Evolutionary conservation across 2,888 invertebrate genomes (phyloP).

Genomic region (Lochmaea crataegi): DNA sequence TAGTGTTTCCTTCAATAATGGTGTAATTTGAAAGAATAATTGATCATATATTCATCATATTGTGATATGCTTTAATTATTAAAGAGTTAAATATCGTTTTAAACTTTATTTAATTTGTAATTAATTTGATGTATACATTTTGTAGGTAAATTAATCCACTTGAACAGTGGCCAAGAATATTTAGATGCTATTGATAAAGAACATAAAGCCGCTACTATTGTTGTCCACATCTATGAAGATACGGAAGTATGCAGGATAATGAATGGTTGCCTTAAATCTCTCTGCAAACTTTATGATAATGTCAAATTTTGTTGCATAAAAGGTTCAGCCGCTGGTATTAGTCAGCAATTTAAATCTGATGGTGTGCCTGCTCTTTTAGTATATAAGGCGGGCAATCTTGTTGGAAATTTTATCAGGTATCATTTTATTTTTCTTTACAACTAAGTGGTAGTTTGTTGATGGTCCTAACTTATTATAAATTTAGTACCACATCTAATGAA

Average conservation of each 20-base stretch:
- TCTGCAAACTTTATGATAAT: slow-evolving; percentile 82
- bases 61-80: not conserved
- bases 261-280: slow-evolving; percentile 82
- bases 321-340: slow-evolving; percentile 85
- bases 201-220: slow-evolving; percentile 82
- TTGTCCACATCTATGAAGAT: slow-evolving; percentile 90
- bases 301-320: slow-evolving; percentile 92
- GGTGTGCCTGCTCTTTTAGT: slow-evolving; percentile 93
- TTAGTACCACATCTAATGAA: no score
- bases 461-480: no score
- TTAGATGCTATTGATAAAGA: slow-evolving; percentile 90
- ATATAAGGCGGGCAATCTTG: slow-evolving; percentile 89
- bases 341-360: slow-evolving; percentile 83
- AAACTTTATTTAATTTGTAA: no score
- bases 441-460: not conserved
- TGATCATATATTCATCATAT: no score
- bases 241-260: slow-evolving; percentile 79
- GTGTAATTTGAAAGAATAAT: no score
- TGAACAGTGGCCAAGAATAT: slow-evolving; percentile 81
- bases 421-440: not conserved
- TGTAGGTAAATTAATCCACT: slow-evolving; percentile 69
- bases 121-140: slow-evolving; percentile 12
- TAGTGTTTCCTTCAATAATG: no score
- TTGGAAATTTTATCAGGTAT: slow-evolving; percentile 89
- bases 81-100: no score